Evolutionary conservation across 2,113 vertebrate species (phyloP), one percentile per base, ranked within the genome.

Genomic region (Crocuta crocuta): DNA sequence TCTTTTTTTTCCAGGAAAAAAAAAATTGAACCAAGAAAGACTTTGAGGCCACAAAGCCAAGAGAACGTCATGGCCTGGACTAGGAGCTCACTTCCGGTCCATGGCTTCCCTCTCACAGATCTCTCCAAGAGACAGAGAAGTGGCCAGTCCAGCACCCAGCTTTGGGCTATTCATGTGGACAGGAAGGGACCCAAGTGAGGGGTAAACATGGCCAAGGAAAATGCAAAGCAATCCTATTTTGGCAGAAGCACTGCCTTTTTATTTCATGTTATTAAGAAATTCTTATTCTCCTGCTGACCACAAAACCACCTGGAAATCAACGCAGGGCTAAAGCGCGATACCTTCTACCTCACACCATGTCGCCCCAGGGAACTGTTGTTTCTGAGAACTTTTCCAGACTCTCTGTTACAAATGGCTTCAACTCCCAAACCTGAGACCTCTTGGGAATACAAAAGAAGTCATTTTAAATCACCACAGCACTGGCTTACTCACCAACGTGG

Each of bases 371-470:
- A 87, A 16, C 82, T 23, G 23, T 12, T 33, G 4, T 23, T 68
- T 45, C 90, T 28, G 94, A 87, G 81, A 71, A 90, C 80, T 90
- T 95, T 96, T 93, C 97, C 94, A 98, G 85, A 89, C 87, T 65
- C 83, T 53, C 33, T 2, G 45, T 89, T 95, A 70, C 83, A 89
- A 92, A 74, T 31, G 43, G 43, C 92, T 86, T 74, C 1, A 80
- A 58, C 48, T 82, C 79, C 63, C 68, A 70, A 92, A 80, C 80
- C 79, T 58, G 21, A 66, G 50, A 43, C 45, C 92, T 86, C 90
- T 66, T 19, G 48, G 83, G 95, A 88, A 84, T 19, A 58, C 10
- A 12, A 50, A 71, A 74, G 55, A 55, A 66, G 39, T 39, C 28
- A 19, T 74, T 89, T 93, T 50, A 87, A 96, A 73, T 48, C 65